Conservation (phyloP, 2,113 vertebrate species). For the Anguilla japonica region DNA sequence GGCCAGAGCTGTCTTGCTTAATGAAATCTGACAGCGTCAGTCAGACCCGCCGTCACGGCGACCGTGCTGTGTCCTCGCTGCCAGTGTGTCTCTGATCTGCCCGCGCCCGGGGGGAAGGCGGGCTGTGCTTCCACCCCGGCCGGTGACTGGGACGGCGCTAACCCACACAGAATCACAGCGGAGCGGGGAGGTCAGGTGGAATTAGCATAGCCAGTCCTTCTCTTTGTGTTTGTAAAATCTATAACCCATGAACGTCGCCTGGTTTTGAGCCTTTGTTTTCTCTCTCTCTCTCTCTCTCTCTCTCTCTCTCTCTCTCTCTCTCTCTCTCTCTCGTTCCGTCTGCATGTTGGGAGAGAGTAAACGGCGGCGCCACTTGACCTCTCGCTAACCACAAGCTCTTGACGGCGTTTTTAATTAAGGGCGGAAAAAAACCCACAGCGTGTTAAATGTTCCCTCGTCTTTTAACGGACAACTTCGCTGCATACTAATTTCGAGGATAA, state of each 20-base stretch:
- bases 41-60: slow-evolving; percentile 12
- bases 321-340: slow-evolving; percentile 21
- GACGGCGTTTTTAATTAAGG: slow-evolving; percentile 70
- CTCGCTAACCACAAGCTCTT: slow-evolving; percentile 53
- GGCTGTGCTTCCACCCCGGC: slow-evolving; percentile 39
- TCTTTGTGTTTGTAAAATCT: slow-evolving; percentile 63
- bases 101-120: slow-evolving; percentile 29
- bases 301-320: slow-evolving; percentile 16
- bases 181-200: slow-evolving; percentile 63
- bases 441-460: slow-evolving; percentile 50
- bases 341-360: slow-evolving; percentile 55
- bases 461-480: slow-evolving; percentile 52
- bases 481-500: slow-evolving; percentile 45
- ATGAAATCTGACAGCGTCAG: slow-evolving; percentile 35
- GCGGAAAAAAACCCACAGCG: slow-evolving; percentile 53
- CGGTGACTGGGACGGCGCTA: slow-evolving; percentile 44
- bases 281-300: not conserved
- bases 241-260: slow-evolving; percentile 59
- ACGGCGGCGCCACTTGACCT: slow-evolving; percentile 69
- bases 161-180: slow-evolving; percentile 56
- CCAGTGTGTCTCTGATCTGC: slow-evolving; percentile 41
- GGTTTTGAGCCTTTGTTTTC: not conserved
- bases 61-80: not conserved
- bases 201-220: slow-evolving; percentile 59
- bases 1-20: slow-evolving; percentile 40